These are phyloP conservation scores for Hydrolagus affinis DNA, from an alignment of 2,113 vertebrate species.

Conservation along the genomic window DNA sequence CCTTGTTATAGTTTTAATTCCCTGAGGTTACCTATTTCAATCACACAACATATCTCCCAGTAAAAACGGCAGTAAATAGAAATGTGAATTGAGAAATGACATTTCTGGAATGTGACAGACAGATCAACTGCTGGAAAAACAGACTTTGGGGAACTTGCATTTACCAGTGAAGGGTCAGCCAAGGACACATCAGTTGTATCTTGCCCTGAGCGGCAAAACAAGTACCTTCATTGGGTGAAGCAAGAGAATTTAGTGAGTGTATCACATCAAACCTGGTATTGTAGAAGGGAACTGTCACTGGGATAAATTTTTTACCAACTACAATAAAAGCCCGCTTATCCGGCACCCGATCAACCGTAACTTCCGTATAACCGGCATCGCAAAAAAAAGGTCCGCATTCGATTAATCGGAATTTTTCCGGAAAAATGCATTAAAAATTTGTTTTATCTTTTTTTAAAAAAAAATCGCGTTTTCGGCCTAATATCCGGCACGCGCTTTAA, in stretches of 20 bases:
- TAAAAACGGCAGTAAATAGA: neutral
- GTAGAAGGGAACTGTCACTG: no score
- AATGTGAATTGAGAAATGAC: neutral
- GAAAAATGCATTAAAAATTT: no score
- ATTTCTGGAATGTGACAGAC: neutral
- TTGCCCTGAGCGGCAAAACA: neutral
- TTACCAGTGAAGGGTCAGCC: neutral
- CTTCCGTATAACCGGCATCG: no score
- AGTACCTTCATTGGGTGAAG: neutral
- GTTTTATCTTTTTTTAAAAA: no score
- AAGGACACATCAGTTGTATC: neutral
- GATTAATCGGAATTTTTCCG: no score
- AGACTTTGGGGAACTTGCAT: neutral
- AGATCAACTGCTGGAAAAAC: neutral
- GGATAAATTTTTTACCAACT: neutral
- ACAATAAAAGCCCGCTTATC: no score
- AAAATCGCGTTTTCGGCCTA: no score
- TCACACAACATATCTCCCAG: neutral
- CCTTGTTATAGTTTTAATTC: conserved; percentile 16
- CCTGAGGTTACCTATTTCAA: neutral
- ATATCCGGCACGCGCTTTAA: no score
- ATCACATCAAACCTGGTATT: neutral
- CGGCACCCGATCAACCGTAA: no score
- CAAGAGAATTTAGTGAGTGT: neutral
- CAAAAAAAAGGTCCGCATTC: no score